Base-by-base conservation (phyloP, 2,888 invertebrate species). In the Nowickia ferox region DNA sequence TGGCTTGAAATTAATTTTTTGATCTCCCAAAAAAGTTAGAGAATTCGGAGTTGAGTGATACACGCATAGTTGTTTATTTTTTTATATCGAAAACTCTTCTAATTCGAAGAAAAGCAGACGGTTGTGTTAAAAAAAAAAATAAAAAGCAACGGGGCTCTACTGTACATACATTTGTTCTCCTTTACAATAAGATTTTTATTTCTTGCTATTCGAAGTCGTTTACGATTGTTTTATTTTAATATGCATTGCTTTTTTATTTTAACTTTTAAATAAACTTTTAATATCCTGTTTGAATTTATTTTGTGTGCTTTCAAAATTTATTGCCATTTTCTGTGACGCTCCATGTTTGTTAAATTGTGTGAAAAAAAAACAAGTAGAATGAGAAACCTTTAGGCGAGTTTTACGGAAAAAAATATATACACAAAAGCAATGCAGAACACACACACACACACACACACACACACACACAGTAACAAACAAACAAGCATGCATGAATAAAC, bases 221-320 rank as follows among this genome's bases (percentile, higher is more conserved):
- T n/a, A 44, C 30, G 63, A 42, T 51, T 44, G 46, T 55, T 11
- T n/a, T 44, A 22, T 9, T 63, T 61, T 66, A 44, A 40, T 44
- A 30, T 30, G 15, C 13, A 42, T 55, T 10, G 15, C 44, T 30
- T 76, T 68, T 68, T 59, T 48, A 2, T 48, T 48, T 30, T 48
- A 66, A 48, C 40, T 68, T 81, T 65, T 81, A 77, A 77, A 66
- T 71, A 77, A 72, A 66, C 72, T 77, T 72, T 83, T 72, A 51
- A 83, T 77, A 77, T 77, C 77, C 83, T 53, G 1, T 77, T 71
- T 59, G 51, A 59, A 83, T 72, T 77, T 77, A 72, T 66, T 72
- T n/a, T 83, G 71, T 77, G 53, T 71, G 57, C 72, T 71, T 77
- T 57, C 9, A 51, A 77, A 83, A 83, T 77, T 83, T 77, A 83